phyloP scores from a whole-genome alignment of 2,113 vertebrate genomes.

The Ifrita kowaldi region DNA sequence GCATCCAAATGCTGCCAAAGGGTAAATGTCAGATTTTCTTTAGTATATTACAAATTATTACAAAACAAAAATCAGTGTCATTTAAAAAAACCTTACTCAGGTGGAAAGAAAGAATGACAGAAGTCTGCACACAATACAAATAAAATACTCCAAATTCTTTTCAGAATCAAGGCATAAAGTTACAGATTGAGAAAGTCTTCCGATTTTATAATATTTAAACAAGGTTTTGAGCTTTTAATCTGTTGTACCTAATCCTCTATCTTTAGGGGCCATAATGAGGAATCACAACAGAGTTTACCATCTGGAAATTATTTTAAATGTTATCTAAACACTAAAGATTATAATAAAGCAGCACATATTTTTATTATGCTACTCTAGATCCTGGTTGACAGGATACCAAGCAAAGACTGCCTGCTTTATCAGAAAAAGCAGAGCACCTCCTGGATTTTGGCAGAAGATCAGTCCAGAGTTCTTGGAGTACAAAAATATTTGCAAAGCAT shows the following conservation, averaged over 20 bases:
- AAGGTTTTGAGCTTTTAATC: not conserved
- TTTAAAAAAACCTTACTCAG: not conserved
- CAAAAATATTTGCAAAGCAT: not conserved
- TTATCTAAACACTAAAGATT: not conserved
- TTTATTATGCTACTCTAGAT: not conserved
- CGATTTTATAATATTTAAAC: not conserved
- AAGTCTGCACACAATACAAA: not conserved
- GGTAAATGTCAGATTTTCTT: not conserved
- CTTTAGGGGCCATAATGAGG: not conserved
- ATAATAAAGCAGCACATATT: not conserved
- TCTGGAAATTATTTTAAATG: not conserved
- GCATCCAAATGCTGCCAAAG: not conserved
- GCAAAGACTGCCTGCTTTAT: not conserved
- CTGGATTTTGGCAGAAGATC: not conserved
- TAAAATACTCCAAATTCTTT: not conserved
- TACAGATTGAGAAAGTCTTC: not conserved
- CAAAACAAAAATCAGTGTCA: not conserved
- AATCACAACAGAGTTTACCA: not conserved
- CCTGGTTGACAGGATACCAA: not conserved
- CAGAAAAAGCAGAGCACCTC: not conserved
- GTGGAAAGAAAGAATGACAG: not conserved
- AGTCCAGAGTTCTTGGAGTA: not conserved
- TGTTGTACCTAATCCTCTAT: not conserved
- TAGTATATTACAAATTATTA: not conserved
- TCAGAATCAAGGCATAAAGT: not conserved